Conservation (phyloP, 1,140 invertebrate genomes). For the Drosophila orosa region DNA sequence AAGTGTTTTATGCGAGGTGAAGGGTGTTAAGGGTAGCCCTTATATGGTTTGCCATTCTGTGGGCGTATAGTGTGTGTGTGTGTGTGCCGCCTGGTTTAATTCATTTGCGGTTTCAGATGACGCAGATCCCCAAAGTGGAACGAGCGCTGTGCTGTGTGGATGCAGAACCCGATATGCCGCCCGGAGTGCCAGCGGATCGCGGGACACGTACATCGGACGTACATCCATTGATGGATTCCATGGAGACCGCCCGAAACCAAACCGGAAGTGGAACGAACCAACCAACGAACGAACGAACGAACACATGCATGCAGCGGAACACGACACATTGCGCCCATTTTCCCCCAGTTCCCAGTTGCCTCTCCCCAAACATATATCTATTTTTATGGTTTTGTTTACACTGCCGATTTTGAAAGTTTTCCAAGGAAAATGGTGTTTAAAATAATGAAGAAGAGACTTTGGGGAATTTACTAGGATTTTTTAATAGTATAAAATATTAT, state of each 20-base stretch:
- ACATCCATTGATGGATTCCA: slow-evolving; percentile 39
- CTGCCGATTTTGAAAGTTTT: slow-evolving; percentile 11
- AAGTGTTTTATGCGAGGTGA: slow-evolving; percentile 22
- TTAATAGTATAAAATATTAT: not conserved
- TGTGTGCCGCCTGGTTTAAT: slow-evolving; percentile 38
- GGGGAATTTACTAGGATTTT: not conserved
- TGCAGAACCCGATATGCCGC: slow-evolving; percentile 29
- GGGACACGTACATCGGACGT: slow-evolving; percentile 25
- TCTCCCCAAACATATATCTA: slow-evolving; percentile 9
- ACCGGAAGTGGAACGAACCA: slow-evolving; percentile 23
- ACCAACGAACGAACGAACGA: slow-evolving; percentile 1
- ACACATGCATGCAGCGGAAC: slow-evolving; percentile 40
- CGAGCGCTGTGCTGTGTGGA: slow-evolving; percentile 6
- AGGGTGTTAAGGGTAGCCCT: slow-evolving; percentile 7
- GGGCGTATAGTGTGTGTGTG: slow-evolving; percentile 13
- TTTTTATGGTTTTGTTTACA: slow-evolving; percentile 31
- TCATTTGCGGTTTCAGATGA: slow-evolving; percentile 55
- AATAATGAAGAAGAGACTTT: not conserved
- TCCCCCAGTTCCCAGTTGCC: slow-evolving; percentile 20
- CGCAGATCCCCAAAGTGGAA: slow-evolving; percentile 59
- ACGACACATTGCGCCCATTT: slow-evolving; percentile 16
- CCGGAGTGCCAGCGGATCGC: slow-evolving; percentile 17
- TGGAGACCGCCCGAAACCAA: slow-evolving; percentile 16
- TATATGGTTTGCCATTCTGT: slow-evolving; percentile 51
- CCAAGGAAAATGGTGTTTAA: not conserved